These are phyloP conservation scores for Stomatorhinus ivindoensis DNA, from an alignment of 2,113 vertebrate species.

Conservation along the genomic window DNA sequence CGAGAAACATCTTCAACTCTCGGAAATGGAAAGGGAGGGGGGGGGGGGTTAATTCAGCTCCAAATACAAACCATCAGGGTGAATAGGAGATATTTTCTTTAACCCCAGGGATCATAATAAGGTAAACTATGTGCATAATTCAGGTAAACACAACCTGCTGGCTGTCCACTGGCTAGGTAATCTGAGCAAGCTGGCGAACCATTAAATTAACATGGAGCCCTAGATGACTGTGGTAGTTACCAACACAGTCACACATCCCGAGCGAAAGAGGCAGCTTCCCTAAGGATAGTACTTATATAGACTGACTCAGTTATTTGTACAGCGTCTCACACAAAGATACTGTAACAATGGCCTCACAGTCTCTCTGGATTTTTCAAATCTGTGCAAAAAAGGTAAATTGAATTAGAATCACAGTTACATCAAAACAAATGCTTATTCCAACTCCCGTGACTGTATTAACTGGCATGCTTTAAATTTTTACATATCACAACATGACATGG, in stretches of 20 bases:
- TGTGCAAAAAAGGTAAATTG: not conserved
- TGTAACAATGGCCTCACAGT: not conserved
- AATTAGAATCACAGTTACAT: not conserved
- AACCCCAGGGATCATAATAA: not conserved
- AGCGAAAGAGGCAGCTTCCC: not conserved
- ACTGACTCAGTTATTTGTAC: not conserved
- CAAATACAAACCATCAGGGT: not conserved
- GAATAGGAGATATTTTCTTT: not conserved
- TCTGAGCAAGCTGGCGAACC: not conserved
- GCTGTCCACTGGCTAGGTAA: not conserved
- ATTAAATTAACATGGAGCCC: not conserved
- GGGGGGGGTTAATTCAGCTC: not conserved
- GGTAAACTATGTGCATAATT: not conserved
- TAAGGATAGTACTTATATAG: not conserved
- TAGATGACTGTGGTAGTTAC: not conserved
- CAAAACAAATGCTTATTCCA: not conserved
- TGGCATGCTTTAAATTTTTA: not conserved
- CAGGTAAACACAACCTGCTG: not conserved
- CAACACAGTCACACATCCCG: not conserved
- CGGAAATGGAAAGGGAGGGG: not conserved
- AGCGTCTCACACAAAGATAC: not conserved
- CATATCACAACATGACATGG: not conserved
- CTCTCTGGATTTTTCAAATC: not conserved
- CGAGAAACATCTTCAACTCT: not conserved
- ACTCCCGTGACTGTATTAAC: not conserved